Evolutionary conservation across 2,797 vertebrate genomes (phyloP).

Genomic region (Gorsachius magnificus): DNA sequence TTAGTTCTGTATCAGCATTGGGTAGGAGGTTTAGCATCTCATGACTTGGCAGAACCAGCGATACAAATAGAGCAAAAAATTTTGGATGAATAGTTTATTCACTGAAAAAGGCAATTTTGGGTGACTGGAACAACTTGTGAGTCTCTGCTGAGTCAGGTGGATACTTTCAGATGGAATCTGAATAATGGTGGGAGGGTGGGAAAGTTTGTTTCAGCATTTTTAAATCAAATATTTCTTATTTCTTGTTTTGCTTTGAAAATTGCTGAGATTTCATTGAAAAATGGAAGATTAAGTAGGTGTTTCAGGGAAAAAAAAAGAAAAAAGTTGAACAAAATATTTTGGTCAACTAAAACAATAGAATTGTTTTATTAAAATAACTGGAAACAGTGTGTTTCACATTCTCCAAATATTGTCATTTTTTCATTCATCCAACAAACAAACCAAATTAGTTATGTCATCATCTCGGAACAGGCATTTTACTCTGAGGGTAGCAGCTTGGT

Average conservation of each 20-base stretch:
- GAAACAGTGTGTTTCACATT: background rate
- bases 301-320: background rate
- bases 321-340: background rate
- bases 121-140: background rate
- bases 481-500: background rate
- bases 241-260: background rate
- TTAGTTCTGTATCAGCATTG: conserved; percentile 17
- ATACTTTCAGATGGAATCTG: background rate
- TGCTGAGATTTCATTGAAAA: background rate
- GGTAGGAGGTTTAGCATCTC: background rate
- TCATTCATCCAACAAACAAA: background rate
- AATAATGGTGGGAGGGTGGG: background rate
- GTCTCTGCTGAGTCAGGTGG: background rate
- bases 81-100: conserved; percentile 7
- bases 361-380: background rate
- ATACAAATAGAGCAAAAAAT: background rate
- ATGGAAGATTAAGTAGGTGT: background rate
- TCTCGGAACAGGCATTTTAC: background rate
- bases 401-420: background rate
- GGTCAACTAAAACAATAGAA: background rate
- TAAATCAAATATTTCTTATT: background rate
- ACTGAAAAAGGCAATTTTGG: background rate
- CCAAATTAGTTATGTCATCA: background rate
- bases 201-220: background rate
- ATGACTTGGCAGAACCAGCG: conserved; percentile 9